A percentile compares a stretch with the other conserved stretches of the same genome.
Evolutionary conservation across 2,113 vertebrate species (phyloP).

Genomic region (Penelope pileata): DNA sequence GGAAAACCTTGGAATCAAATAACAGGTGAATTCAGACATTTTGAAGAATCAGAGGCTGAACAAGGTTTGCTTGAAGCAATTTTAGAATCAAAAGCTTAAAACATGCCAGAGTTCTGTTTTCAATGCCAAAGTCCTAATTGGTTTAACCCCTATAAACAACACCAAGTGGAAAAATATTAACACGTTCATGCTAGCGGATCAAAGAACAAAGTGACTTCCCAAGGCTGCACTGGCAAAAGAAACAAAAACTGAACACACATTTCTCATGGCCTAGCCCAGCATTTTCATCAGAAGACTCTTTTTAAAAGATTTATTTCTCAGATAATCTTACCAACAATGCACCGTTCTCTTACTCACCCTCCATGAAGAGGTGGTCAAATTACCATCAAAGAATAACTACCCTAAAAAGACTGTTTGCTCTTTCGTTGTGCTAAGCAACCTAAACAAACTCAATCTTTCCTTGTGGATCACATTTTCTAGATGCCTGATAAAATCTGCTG

Average conservation of each 20-base stretch:
- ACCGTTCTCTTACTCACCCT: not conserved
- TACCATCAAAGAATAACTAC: not conserved
- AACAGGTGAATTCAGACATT: not conserved
- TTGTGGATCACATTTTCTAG: conserved; percentile 27
- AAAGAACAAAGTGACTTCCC: conserved; percentile 33
- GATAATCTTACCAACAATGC: not conserved
- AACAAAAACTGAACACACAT: not conserved
- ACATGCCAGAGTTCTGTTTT: not conserved
- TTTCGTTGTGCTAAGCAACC: not conserved
- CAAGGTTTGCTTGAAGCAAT: not conserved
- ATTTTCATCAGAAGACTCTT: not conserved
- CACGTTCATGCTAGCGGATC: not conserved
- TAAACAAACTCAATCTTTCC: not conserved
- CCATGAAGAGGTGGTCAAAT: not conserved
- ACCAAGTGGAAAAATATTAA: conserved; percentile 52
- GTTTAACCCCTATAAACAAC: conserved; percentile 46
- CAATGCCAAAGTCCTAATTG: conserved; percentile 52
- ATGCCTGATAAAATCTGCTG: conserved; percentile 36
- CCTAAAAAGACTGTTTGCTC: conserved; percentile 4
- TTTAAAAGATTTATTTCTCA: not conserved
- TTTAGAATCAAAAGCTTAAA: conserved; percentile 13
- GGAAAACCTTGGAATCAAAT: not conserved
- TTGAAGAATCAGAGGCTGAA: not conserved
- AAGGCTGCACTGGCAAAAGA: not conserved
- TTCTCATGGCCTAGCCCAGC: not conserved